These are phyloP conservation scores for Atlantisia rogersi DNA, from an alignment of 2,113 vertebrate species.

Conservation along the genomic window DNA sequence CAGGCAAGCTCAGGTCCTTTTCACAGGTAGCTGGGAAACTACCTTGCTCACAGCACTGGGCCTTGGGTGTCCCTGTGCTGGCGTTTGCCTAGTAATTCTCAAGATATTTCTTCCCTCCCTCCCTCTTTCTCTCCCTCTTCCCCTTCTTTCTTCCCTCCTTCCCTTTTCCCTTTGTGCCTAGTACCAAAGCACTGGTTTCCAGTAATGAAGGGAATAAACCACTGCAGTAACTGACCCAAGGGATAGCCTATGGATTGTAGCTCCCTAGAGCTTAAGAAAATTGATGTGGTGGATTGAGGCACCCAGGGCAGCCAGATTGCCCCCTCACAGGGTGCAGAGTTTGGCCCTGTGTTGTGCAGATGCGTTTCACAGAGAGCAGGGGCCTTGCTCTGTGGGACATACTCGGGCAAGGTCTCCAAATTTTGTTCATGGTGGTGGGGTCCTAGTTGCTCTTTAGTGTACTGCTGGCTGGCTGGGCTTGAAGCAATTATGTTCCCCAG, in stretches of 20 bases:
- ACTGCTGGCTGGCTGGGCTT: neutral
- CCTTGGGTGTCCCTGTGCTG: neutral
- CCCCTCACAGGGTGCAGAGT: neutral
- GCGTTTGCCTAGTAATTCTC: neutral
- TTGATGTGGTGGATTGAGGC: neutral
- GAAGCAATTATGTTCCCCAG: neutral
- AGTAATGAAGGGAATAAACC: neutral
- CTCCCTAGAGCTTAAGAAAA: neutral
- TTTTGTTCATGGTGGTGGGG: neutral
- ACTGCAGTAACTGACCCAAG: neutral
- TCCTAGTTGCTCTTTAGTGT: neutral
- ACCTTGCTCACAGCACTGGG: neutral
- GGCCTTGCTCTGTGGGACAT: fast-evolving
- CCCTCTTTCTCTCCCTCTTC: neutral
- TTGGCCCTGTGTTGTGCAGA: neutral
- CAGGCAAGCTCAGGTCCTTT: neutral
- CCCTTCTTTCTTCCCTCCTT: neutral
- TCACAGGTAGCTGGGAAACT: neutral
- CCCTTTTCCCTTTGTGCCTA: neutral
- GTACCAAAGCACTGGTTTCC: neutral
- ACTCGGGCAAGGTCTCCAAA: neutral
- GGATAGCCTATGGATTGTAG: neutral
- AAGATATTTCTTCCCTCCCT: neutral
- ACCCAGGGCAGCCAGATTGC: neutral
- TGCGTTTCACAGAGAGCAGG: neutral